A percentile compares a stretch with the other conserved stretches of the same genome.
Conservation (phyloP, 1,140 invertebrate species). For the Idris sp. region DNA sequence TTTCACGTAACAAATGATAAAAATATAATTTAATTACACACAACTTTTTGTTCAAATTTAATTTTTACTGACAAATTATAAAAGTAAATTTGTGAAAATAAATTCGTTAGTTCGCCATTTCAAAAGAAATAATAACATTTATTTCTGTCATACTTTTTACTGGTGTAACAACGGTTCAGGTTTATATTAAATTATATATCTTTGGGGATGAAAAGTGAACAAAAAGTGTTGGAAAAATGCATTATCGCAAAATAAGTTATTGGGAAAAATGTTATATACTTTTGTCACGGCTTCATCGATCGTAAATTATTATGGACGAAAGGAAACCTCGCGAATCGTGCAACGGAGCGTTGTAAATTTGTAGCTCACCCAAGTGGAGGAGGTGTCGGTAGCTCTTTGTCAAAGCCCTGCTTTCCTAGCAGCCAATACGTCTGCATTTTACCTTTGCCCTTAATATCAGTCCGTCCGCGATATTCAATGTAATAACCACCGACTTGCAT, state of each 20-base stretch:
- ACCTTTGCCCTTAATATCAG: slow-evolving; percentile 93
- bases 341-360: slow-evolving; percentile 58
- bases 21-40: too few relatives aligned
- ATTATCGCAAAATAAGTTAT: too few relatives aligned
- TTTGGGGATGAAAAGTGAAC: slow-evolving; percentile 3
- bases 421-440: slow-evolving; percentile 94
- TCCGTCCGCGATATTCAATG: slow-evolving; percentile 88
- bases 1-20: too few relatives aligned
- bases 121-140: too few relatives aligned
- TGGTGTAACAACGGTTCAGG: too few relatives aligned
- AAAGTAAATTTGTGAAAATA: too few relatives aligned
- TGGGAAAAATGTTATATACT: slow-evolving; percentile 3
- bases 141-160: too few relatives aligned
- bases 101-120: too few relatives aligned
- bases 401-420: slow-evolving; percentile 91
- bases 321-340: slow-evolving; percentile 33
- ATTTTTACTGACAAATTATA: too few relatives aligned
- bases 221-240: too few relatives aligned
- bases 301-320: slow-evolving; percentile 31
- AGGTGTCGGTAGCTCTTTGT: slow-evolving; percentile 88
- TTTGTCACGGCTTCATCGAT: slow-evolving; percentile 31
- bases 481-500: slow-evolving; percentile 88
- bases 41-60: too few relatives aligned
- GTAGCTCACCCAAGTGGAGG: slow-evolving; percentile 85
- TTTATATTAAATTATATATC: too few relatives aligned